Evolutionary conservation across 2,888 invertebrate species (phyloP).

Genomic region (Acanthosoma haemorrhoidale): DNA sequence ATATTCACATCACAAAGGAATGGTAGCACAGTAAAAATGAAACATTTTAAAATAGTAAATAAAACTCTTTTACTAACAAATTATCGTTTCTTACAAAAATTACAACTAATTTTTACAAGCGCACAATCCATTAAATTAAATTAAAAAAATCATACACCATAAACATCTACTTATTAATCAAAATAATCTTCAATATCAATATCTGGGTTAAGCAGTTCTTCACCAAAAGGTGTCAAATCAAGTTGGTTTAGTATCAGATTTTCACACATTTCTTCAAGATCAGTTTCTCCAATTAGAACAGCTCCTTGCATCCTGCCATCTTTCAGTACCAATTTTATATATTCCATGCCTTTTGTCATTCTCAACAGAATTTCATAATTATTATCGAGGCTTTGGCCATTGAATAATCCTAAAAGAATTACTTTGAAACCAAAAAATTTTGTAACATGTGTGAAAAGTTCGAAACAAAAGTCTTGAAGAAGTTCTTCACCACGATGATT

Average conservation of each 20-base stretch:
- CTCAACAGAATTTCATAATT: constrained; percentile 78
- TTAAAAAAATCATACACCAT: neutral
- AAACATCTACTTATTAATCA: constrained; percentile 70
- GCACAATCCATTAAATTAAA: neutral
- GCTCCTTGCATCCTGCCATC: constrained; percentile 86
- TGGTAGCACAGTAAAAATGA: too few relatives aligned
- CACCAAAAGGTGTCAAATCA: constrained; percentile 80
- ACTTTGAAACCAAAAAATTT: constrained; percentile 91
- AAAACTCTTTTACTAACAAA: neutral
- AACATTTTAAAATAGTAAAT: too few relatives aligned
- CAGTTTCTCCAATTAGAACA: constrained; percentile 92
- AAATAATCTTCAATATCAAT: constrained; percentile 99
- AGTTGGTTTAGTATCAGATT: constrained; percentile 93
- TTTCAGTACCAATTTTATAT: constrained; percentile 81
- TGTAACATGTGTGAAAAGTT: constrained; percentile 94
- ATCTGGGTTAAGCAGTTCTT: constrained; percentile 88
- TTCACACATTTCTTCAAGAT: constrained; percentile 95
- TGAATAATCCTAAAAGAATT: constrained; percentile 83
- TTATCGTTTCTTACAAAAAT: neutral
- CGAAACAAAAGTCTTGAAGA: constrained; percentile 91
- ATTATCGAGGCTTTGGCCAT: constrained; percentile 78
- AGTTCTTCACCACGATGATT: constrained; percentile 57
- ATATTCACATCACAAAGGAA: too few relatives aligned
- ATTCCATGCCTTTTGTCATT: constrained; percentile 72
- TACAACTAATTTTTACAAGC: neutral